Percentiles rank a stretch among this genome's conserved stretches.
Evolutionary conservation across 1,140 invertebrate species (phyloP).

Genomic region (Drosophila bifasciata): DNA sequence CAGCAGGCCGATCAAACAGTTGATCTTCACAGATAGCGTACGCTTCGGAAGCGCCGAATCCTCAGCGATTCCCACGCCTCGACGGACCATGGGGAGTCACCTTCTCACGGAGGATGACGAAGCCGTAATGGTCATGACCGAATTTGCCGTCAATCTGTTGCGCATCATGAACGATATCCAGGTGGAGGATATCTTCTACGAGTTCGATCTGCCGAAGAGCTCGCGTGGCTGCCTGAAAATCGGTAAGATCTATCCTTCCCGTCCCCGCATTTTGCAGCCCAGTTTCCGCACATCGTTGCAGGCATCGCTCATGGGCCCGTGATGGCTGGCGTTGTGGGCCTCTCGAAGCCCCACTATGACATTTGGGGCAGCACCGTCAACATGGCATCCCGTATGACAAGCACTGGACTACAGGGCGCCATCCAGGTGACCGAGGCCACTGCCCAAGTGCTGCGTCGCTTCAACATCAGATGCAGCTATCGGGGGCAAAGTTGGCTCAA

Average conservation of each 20-base stretch:
- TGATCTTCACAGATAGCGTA: not conserved
- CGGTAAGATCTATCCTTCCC: constrained; percentile 2
- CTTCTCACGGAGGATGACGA: not conserved
- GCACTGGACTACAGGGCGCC: constrained; percentile 89
- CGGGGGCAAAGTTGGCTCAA: constrained; percentile 89
- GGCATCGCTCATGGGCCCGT: constrained; percentile 92
- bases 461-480: constrained; percentile 87
- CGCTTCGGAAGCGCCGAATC: not conserved
- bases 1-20: no score
- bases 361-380: constrained; percentile 97
- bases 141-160: constrained; percentile 45
- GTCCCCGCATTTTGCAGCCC: not conserved
- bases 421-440: constrained; percentile 92
- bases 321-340: constrained; percentile 94
- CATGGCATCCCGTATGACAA: constrained; percentile 95
- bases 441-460: constrained; percentile 87
- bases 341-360: constrained; percentile 90
- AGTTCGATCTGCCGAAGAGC: not conserved
- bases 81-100: no score
- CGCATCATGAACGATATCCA: constrained; percentile 36
- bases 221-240: constrained; percentile 37
- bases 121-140: constrained; percentile 29
- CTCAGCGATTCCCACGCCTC: no score
- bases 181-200: constrained; percentile 6
- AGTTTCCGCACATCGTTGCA: not conserved